Evolutionary conservation across 1,140 invertebrate species (phyloP).

Genomic region (Grapholita molesta): DNA sequence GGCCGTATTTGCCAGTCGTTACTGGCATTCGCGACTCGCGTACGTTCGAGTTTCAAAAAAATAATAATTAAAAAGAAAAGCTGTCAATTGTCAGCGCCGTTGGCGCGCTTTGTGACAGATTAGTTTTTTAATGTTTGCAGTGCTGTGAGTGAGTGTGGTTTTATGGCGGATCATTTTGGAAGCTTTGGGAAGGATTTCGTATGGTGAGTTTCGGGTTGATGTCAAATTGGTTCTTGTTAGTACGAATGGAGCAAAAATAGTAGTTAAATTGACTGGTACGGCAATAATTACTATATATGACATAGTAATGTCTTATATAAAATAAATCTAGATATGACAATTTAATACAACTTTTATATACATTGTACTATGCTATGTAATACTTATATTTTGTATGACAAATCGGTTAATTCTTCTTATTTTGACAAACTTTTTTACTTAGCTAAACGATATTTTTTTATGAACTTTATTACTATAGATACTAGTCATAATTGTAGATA

Average conservation of each 20-base stretch:
- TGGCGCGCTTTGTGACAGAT: conserved; percentile 28
- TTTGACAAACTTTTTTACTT: too few relatives aligned
- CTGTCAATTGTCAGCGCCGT: conserved; percentile 27
- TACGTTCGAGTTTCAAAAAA: conserved; percentile 21
- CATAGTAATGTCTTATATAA: too few relatives aligned
- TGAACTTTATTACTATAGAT: too few relatives aligned
- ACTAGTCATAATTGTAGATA: too few relatives aligned
- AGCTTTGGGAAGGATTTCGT: not conserved
- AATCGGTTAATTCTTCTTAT: too few relatives aligned
- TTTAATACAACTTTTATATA: too few relatives aligned
- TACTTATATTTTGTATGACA: too few relatives aligned
- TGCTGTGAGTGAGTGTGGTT: conserved; percentile 23
- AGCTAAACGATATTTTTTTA: too few relatives aligned
- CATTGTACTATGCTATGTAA: too few relatives aligned
- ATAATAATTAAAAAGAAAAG: conserved; percentile 15
- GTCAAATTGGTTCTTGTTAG: not conserved
- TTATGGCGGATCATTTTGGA: conserved; percentile 3
- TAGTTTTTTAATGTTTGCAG: conserved; percentile 21
- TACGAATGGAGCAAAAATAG: not conserved
- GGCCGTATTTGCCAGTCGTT: conserved; percentile 54
- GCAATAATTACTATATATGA: too few relatives aligned
- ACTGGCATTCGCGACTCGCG: conserved; percentile 52
- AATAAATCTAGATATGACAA: too few relatives aligned
- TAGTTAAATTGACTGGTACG: not conserved
- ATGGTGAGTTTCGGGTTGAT: not conserved